A percentile compares a stretch with the other conserved stretches of the same genome.
phyloP scores from a whole-genome alignment of 2,797 vertebrate species.

The Bradypodion pumilum region DNA sequence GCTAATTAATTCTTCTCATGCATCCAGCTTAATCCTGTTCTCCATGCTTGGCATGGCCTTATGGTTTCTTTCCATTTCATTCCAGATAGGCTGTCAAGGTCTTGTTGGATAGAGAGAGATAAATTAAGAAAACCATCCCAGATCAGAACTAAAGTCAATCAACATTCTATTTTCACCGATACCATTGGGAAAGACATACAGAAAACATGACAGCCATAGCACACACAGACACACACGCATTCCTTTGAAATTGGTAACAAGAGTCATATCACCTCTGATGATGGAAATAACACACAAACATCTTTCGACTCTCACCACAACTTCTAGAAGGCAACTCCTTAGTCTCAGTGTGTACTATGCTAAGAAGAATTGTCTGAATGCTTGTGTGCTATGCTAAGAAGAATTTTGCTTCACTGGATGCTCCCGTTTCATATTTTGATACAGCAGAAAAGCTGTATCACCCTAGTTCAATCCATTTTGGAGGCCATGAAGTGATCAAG shows the following conservation, averaged over 20 bases:
- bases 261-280: background rate
- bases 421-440: background rate
- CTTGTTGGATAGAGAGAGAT: too few species aligned
- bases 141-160: background rate
- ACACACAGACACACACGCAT: background rate
- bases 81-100: background rate
- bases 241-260: background rate
- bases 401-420: background rate
- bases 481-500: too few species aligned
- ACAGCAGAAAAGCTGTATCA: background rate
- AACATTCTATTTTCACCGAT: too few species aligned
- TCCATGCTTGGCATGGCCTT: background rate
- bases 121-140: too few species aligned
- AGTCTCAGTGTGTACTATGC: too few species aligned
- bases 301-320: too few species aligned
- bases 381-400: too few species aligned
- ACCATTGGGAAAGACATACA: too few species aligned
- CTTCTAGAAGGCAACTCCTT: too few species aligned
- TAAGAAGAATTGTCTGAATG: background rate
- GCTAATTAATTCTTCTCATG: background rate
- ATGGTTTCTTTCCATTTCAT: background rate
- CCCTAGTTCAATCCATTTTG: too few species aligned
- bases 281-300: too few species aligned
- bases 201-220: background rate
- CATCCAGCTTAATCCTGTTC: background rate